Percentiles rank a stretch among this genome's conserved stretches.
Evolutionary conservation across 2,113 vertebrate species (phyloP).

Genomic region (Mastomys coucha): DNA sequence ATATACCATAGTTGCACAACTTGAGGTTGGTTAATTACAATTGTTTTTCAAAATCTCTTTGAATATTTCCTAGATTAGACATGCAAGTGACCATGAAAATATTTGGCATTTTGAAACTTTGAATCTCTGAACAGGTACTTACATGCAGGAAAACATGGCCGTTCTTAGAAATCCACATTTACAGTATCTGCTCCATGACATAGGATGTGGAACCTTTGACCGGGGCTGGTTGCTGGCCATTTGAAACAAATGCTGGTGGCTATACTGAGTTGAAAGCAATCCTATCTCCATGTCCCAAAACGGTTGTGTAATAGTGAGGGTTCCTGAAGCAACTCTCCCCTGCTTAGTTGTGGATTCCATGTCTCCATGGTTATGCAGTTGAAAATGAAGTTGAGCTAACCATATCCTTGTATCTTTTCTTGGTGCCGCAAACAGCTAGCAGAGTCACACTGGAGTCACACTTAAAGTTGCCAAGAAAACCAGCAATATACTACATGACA

Average conservation of each 20-base stretch:
- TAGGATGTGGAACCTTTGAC: conserved; percentile 74
- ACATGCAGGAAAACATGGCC: conserved; percentile 87
- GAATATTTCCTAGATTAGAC: conserved; percentile 84
- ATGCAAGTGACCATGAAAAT: conserved; percentile 92
- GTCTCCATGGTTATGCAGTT: not conserved
- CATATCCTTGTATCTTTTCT: not conserved
- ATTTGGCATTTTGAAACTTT: conserved; percentile 87
- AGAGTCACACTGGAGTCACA: not conserved
- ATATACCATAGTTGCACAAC: conserved; percentile 84
- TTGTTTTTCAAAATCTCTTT: conserved; percentile 77
- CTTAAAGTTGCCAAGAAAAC: not conserved
- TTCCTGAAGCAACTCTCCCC: too few relatives aligned
- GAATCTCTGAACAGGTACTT: conserved; percentile 89
- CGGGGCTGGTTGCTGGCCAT: conserved; percentile 65
- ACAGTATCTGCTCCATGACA: conserved; percentile 76
- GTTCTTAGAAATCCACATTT: conserved; percentile 38
- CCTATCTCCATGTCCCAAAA: not conserved
- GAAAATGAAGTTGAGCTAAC: not conserved
- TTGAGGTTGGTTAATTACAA: conserved; percentile 88
- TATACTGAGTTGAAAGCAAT: not conserved
- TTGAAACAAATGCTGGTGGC: conserved; percentile 34
- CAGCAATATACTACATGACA: not conserved
- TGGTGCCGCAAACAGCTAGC: not conserved
- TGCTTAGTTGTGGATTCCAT: not conserved
- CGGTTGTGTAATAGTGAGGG: not conserved